phyloP scores from a whole-genome alignment of 2,797 vertebrate species.

The Mallotus villosus region DNA sequence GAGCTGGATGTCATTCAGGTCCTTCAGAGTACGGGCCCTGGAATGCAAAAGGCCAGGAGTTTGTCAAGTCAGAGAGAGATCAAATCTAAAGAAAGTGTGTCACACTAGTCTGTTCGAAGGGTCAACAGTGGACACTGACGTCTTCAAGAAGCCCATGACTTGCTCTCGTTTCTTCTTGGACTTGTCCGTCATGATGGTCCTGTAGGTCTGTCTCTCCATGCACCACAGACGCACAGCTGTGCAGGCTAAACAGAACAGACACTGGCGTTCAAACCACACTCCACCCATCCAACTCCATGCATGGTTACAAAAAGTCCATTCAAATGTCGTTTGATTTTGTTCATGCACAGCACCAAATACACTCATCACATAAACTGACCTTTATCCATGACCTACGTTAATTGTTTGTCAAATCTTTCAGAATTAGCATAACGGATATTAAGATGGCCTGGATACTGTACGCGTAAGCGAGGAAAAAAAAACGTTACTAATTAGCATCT shows the following conservation, averaged over 20 bases:
- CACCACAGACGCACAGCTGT: slow-evolving; percentile 76
- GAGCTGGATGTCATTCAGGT: slow-evolving; percentile 75
- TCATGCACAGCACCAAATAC: too few relatives aligned
- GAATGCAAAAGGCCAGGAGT: background rate
- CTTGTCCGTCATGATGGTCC: slow-evolving; percentile 79
- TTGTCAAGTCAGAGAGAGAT: background rate
- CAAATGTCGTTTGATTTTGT: too few relatives aligned
- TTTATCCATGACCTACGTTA: too few relatives aligned
- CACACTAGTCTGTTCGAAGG: background rate
- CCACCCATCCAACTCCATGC: background rate
- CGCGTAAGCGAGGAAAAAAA: too few relatives aligned
- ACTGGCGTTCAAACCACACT: background rate
- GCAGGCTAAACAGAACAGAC: slow-evolving; percentile 58
- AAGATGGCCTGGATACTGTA: too few relatives aligned
- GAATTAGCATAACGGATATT: too few relatives aligned
- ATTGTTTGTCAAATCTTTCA: too few relatives aligned
- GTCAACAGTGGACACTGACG: slow-evolving; percentile 59
- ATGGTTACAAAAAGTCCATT: too few relatives aligned
- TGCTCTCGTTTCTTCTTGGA: slow-evolving; percentile 77
- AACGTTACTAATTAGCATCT: too few relatives aligned
- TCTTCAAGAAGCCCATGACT: slow-evolving; percentile 77
- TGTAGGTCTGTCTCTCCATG: slow-evolving; percentile 80
- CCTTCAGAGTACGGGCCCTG: slow-evolving; percentile 78
- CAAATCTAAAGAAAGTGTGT: too few relatives aligned
- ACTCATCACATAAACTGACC: too few relatives aligned